Evolutionary conservation across 2,797 vertebrate genomes (phyloP).

Genomic region (Tadarida brasiliensis): DNA sequence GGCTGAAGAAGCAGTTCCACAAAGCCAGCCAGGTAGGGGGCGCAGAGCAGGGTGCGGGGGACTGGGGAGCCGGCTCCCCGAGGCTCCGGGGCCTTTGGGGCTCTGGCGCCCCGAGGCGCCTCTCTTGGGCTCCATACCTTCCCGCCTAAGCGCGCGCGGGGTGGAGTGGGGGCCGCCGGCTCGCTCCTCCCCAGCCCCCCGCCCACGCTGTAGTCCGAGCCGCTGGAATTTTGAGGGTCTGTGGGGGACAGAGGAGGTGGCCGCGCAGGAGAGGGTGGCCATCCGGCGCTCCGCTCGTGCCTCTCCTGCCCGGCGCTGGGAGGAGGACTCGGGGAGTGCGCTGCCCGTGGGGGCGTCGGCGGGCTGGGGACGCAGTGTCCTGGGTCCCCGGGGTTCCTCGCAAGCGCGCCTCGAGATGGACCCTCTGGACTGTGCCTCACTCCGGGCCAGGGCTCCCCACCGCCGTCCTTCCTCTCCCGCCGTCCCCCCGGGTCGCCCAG

Average conservation of each 20-base stretch:
- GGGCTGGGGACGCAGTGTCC: not conserved
- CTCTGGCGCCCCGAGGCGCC: not conserved
- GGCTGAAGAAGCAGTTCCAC: slow-evolving; percentile 97
- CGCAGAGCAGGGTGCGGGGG: not conserved
- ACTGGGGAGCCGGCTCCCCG: fast-evolving
- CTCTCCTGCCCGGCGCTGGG: not conserved
- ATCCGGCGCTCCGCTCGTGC: not conserved
- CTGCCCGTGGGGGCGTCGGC: not conserved
- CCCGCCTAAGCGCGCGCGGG: not conserved
- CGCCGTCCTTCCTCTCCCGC: not conserved
- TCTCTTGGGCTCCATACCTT: not conserved
- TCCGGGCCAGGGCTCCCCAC: not conserved
- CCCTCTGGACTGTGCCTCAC: not conserved
- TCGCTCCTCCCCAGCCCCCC: not conserved
- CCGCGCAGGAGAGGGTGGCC: not conserved
- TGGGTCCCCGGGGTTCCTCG: not conserved
- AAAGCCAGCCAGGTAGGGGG: slow-evolving; percentile 96
- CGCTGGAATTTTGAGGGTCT: not conserved
- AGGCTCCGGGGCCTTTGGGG: not conserved
- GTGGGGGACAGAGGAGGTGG: not conserved
- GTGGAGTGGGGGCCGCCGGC: not conserved
- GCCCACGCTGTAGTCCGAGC: not conserved
- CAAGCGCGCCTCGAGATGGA: not conserved
- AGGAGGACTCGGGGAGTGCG: not conserved
- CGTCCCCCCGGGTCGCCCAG: not conserved